Base-by-base conservation (phyloP, 2,113 vertebrate genomes). In the Hyperopisus bebe region DNA sequence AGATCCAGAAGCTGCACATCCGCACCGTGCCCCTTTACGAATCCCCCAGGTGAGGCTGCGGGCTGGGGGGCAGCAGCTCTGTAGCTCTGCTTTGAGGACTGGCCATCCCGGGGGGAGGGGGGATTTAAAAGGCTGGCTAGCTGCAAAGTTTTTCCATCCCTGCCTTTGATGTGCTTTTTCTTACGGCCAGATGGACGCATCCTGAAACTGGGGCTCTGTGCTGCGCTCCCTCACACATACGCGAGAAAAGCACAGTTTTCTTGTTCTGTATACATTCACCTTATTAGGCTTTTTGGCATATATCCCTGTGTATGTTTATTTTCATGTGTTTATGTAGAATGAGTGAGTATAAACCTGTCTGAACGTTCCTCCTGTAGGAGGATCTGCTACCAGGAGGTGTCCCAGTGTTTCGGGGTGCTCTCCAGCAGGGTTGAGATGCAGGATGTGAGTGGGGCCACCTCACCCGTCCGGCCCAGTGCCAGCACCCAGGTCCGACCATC, bases 1-100 rank as follows among this genome's bases (percentile, higher is more conserved):
- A 99, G 94, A 99, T 99, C 91, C 98, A 99, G 96, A 99, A 99
- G 91, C 96, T 99, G 42, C 98, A 99, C 92, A 99, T 99, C 91
- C 97, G 98, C 90, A 99, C 98, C 0, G 98, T 99, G 31, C 98
- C 98, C 0, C 97, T 99, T 87, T 98, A 97, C 0, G 98, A 99
- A 88, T 99, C 98, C 0, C 98, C 98, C 90, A 99, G 98, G 98
- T 99, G 90, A 96, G 95, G 21, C 27, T 48, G 27, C 35, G 21
- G 39, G 66, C 17, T 3, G 27, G 10, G 17, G 42, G 27, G 21
- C 17, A 47, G 80, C 7, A 84, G 82, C 39, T 19, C 35, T 44
- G 17, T 10, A n/a, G 21, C 82, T 39, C 35, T 19, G 31, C 35
- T 42, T 80, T 80, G 35, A 80, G 74, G 74, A 19, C 13, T 21